Evolutionary conservation across 2,797 vertebrate species (phyloP).

Genomic region (Jordanella pulchra): DNA sequence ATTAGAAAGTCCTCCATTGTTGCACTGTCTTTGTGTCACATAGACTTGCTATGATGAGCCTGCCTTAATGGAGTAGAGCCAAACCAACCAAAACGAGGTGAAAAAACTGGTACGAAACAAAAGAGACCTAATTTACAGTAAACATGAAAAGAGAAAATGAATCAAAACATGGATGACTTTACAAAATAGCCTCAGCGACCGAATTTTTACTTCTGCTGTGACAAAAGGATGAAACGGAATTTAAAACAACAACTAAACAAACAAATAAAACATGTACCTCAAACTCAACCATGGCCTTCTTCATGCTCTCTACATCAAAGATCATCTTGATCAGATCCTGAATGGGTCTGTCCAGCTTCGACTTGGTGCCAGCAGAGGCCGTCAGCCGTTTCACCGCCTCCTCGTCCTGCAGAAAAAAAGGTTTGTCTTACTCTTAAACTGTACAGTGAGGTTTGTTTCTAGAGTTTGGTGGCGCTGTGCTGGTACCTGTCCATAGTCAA

Average conservation of each 20-base stretch:
- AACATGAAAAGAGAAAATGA: background rate
- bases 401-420: conserved; percentile 84
- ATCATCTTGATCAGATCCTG: conserved; percentile 96
- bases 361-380: conserved; percentile 88
- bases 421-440: conserved; percentile 1
- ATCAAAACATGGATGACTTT: background rate
- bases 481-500: conserved; percentile 96
- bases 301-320: conserved; percentile 99
- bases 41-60: too few relatives aligned
- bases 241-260: background rate
- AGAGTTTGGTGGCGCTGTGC: background rate
- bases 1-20: too few relatives aligned
- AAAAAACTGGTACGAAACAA: too few relatives aligned
- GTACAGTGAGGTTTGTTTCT: accelerated
- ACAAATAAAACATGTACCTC: conserved; percentile 79
- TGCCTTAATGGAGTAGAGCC: too few relatives aligned
- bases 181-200: too few relatives aligned
- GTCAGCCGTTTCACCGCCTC: conserved; percentile 94
- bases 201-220: background rate
- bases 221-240: background rate
- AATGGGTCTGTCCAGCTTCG: conserved; percentile 87
- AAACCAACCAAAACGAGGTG: too few relatives aligned
- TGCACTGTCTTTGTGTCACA: too few relatives aligned
- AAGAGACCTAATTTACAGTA: background rate
- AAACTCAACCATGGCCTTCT: conserved; percentile 99